Percentiles rank a stretch among this genome's conserved stretches.
Evolutionary conservation across 2,113 vertebrate genomes (phyloP).

Genomic region (Riparia riparia): DNA sequence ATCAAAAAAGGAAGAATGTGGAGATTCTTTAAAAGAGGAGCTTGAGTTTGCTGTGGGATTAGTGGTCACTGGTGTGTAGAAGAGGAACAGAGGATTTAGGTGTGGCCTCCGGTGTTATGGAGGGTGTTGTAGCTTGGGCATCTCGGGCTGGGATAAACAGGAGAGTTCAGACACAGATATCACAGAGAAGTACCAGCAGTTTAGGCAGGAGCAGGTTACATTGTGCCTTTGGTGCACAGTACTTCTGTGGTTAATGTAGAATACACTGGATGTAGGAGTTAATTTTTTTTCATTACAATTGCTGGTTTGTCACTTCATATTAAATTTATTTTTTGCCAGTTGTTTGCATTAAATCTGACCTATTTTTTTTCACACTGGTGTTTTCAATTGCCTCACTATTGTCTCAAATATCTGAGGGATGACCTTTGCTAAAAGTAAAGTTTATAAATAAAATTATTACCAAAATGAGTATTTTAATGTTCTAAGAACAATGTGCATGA

Average conservation of each 20-base stretch:
- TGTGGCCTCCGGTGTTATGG: not conserved
- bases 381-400: not conserved
- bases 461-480: not conserved
- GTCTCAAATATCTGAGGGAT: not conserved
- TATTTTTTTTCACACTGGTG: not conserved
- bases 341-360: not conserved
- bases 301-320: not conserved
- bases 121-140: not conserved
- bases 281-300: not conserved
- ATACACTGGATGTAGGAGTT: not conserved
- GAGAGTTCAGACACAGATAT: fast-evolving
- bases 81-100: not conserved
- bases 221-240: not conserved
- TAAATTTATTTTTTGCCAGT: not conserved
- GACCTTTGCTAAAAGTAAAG: not conserved
- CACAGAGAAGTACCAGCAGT: not conserved
- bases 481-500: not conserved
- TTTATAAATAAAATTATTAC: not conserved
- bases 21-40: not conserved
- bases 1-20: not conserved
- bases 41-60: not conserved
- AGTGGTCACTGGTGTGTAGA: not conserved
- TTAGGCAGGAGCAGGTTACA: not conserved
- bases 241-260: not conserved
- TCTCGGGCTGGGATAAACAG: not conserved